A percentile compares a stretch with the other conserved stretches of the same genome.
Evolutionary conservation across 2,888 invertebrate species (phyloP).

Genomic region (Torymus texanus): DNA sequence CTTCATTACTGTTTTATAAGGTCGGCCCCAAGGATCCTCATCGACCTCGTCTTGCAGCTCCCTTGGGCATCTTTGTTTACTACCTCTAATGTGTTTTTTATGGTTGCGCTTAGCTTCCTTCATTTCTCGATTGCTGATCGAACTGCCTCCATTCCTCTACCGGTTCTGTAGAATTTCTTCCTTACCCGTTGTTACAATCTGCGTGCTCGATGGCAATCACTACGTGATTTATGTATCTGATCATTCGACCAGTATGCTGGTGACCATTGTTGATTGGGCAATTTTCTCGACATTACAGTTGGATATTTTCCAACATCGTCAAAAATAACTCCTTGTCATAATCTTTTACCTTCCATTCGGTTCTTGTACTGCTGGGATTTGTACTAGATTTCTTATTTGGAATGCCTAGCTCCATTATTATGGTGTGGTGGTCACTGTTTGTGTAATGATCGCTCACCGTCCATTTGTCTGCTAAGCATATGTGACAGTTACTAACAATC

Average conservation of each 20-base stretch:
- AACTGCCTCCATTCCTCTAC: background rate
- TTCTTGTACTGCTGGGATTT: too few relatives aligned
- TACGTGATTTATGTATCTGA: background rate
- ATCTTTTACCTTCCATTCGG: too few relatives aligned
- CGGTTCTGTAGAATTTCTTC: background rate
- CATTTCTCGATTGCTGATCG: background rate
- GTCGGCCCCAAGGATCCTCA: background rate
- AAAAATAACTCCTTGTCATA: too few relatives aligned
- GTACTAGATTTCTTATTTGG: too few relatives aligned
- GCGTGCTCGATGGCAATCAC: background rate
- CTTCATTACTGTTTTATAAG: too few relatives aligned
- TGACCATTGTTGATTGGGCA: background rate
- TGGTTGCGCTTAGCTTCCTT: background rate
- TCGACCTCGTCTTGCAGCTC: background rate
- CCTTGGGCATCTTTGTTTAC: background rate
- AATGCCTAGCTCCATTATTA: too few relatives aligned
- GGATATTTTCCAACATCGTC: background rate
- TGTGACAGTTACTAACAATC: too few relatives aligned
- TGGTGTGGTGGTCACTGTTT: too few relatives aligned
- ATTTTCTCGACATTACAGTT: background rate
- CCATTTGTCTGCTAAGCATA: too few relatives aligned
- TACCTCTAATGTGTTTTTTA: background rate
- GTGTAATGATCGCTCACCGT: too few relatives aligned
- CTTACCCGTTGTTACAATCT: background rate
- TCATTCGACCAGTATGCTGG: conserved; percentile 5